A percentile compares a stretch with the other conserved stretches of the same genome.
Conservation (phyloP, 2,888 invertebrate genomes). For the Bombylius major region DNA sequence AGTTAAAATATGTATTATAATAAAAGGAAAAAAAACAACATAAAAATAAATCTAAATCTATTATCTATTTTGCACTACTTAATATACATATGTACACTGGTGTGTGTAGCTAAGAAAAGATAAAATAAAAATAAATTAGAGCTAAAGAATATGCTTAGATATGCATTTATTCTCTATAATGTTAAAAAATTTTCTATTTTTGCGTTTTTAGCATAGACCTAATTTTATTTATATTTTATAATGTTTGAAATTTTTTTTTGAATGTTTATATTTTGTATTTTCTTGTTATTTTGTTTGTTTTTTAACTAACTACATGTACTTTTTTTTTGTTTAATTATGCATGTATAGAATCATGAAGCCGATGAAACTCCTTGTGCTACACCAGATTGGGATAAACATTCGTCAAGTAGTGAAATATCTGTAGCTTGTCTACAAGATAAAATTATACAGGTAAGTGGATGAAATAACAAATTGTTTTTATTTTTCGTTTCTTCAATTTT, state of each 20-base stretch:
- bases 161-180: too few species aligned
- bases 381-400: constrained; percentile 87
- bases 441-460: constrained; percentile 55
- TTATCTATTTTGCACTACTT: too few species aligned
- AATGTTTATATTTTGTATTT: too few species aligned
- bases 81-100: too few species aligned
- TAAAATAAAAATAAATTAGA: too few species aligned
- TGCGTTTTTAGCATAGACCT: background rate
- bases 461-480: background rate
- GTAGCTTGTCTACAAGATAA: constrained; percentile 88
- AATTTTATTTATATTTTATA: background rate
- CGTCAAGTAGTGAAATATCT: constrained; percentile 79
- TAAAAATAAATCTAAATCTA: too few species aligned
- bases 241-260: too few species aligned
- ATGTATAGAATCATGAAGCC: constrained; percentile 34
- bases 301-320: background rate
- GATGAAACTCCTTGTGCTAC: constrained; percentile 57
- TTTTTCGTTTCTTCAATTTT: background rate
- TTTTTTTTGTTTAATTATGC: background rate
- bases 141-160: too few species aligned
- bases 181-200: background rate
- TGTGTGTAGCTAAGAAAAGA: too few species aligned
- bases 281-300: background rate
- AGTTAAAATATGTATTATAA: background rate
- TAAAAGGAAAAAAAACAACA: too few species aligned